These are phyloP conservation scores for Hipposideros larvatus DNA, from an alignment of 2,797 vertebrate genomes.

Conservation along the genomic window DNA sequence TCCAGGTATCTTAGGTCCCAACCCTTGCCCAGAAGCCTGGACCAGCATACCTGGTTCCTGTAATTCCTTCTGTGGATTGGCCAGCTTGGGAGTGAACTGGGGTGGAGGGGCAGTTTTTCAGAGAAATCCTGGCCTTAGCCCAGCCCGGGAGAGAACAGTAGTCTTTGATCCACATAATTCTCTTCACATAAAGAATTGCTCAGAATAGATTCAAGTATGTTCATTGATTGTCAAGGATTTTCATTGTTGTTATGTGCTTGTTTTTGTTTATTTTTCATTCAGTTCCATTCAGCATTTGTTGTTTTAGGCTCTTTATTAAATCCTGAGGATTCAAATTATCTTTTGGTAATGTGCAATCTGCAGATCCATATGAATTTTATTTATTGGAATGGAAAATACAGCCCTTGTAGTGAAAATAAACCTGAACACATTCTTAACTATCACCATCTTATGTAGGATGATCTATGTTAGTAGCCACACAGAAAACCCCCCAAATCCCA, in stretches of 20 bases:
- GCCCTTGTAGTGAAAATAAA: not conserved
- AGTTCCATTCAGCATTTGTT: not conserved
- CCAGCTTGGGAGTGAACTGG: not conserved
- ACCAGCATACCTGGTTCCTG: not conserved
- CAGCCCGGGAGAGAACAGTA: not conserved
- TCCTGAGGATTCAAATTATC: not conserved
- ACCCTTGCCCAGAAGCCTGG: not conserved
- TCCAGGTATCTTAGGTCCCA: not conserved
- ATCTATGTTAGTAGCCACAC: not conserved
- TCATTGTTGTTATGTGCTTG: not conserved
- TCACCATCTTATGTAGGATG: not conserved
- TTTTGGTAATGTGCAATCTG: not conserved
- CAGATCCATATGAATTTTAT: not conserved
- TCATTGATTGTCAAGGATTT: not conserved
- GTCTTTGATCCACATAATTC: not conserved
- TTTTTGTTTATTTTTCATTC: not conserved
- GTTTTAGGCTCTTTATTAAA: not conserved
- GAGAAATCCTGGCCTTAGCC: not conserved
- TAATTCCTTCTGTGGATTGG: not conserved
- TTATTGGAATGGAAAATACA: not conserved
- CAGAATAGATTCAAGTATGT: not conserved
- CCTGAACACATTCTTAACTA: not conserved
- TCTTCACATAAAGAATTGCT: not conserved
- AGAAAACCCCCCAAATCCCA: not conserved
- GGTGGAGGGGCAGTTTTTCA: not conserved